Evolutionary conservation across 2,888 invertebrate species (phyloP).

Genomic region (Apoderus coryli): DNA sequence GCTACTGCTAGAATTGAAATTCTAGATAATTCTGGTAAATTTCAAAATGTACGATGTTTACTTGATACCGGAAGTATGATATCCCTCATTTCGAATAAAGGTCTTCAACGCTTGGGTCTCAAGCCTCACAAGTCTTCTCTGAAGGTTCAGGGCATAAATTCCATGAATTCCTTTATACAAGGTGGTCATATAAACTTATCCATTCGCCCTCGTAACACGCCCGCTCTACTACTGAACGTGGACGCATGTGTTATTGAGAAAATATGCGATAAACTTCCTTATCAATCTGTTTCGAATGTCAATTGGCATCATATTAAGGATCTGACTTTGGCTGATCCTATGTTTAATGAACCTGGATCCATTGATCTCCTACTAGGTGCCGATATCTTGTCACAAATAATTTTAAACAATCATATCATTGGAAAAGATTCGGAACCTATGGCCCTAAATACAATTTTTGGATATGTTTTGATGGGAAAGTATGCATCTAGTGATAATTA

Average conservation of each 20-base stretch:
- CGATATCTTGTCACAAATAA: neutral
- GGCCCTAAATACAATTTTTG: neutral
- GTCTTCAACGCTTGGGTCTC: no score
- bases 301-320: neutral
- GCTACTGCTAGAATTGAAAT: neutral
- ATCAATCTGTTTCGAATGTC: neutral
- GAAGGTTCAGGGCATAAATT: no score
- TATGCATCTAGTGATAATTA: neutral
- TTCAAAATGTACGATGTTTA: no score
- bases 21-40: neutral
- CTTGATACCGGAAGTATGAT: no score
- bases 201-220: no score
- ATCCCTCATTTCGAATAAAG: no score
- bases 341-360: neutral
- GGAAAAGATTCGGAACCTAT: neutral
- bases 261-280: no score
- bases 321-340: neutral
- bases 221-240: no score
- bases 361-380: neutral
- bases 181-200: no score
- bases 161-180: no score
- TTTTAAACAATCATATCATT: neutral
- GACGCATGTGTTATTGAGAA: no score
- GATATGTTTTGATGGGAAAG: neutral
- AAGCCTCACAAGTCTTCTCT: no score